Base-by-base conservation (phyloP, 2,797 vertebrate genomes). In the Perodicticus potto region DNA sequence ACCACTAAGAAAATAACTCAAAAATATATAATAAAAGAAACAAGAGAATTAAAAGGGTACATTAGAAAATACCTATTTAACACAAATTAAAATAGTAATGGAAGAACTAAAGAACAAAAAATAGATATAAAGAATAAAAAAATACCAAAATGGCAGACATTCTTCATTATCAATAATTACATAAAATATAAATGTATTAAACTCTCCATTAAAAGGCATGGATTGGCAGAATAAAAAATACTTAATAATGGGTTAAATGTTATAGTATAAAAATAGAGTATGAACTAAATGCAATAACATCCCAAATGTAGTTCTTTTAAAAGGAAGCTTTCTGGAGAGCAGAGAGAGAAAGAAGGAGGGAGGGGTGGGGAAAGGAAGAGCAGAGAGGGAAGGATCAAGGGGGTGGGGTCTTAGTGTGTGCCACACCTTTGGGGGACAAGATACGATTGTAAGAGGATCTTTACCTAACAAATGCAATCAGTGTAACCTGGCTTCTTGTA, bases 1-100 rank as follows among this genome's bases (percentile, higher is more conserved):
- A 78, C 19, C 2, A 57, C 27, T 34, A 92, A 84, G 94, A 78
- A 88, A 55, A 89, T 32, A 92, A 84, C 40, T 89, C 10, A 70
- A 78, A 84, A 70, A 69, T 53, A 70, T 20, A 43, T n/a, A n/a
- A 40, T 37, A 69, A 87, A 82, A 76, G 23, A 87, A 69, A 92
- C 14, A 76, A 78, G 43, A 88, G 23, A 92, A 89, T 84, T 63
- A 45, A 40, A 87, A 82, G 65, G 2, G 16, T 25, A 67, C n/a
- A 16, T 14, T 53, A 84, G n/a, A 91, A 86, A 23, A 45, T 45
- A 67, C 10, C 16, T 45, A 73, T 37, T 81, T 73, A 89, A 84
- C 27, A 63, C 14, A 72, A 85, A 84, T 70, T 34, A 78, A 89
- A 89, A 43, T 14, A 78, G 23, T 65, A 93, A 63, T 22, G 25